A percentile compares a stretch with the other conserved stretches of the same genome.
Evolutionary conservation across 1,140 invertebrate genomes (phyloP).

Genomic region (Dreissena polymorpha): DNA sequence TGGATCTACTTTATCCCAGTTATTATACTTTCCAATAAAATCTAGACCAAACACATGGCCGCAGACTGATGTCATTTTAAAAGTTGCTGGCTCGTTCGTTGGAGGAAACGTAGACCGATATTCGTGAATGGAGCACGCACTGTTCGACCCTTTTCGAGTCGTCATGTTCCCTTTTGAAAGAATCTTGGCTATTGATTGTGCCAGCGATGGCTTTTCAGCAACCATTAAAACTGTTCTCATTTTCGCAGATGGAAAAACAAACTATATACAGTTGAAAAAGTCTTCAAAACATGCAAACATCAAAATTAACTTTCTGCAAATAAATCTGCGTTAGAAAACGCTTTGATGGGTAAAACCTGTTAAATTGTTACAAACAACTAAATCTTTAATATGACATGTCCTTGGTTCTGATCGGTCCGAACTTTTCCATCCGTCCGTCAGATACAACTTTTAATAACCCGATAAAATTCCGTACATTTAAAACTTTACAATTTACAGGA

Average conservation of each 20-base stretch:
- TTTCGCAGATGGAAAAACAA: not conserved
- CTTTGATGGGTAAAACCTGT: too few relatives aligned
- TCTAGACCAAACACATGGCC: slow-evolving; percentile 99
- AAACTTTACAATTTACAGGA: too few relatives aligned
- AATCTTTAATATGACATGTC: too few relatives aligned
- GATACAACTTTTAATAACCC: too few relatives aligned
- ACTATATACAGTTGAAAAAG: too few relatives aligned
- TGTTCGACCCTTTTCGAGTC: slow-evolving; percentile 94
- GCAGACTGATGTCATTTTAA: slow-evolving; percentile 99
- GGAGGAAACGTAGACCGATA: slow-evolving; percentile 88
- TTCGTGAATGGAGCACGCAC: slow-evolving; percentile 95
- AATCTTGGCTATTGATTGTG: slow-evolving; percentile 96
- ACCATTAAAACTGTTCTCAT: slow-evolving; percentile 98
- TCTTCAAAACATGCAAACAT: too few relatives aligned
- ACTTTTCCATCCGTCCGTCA: too few relatives aligned
- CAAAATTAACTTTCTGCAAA: too few relatives aligned
- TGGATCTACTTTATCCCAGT: slow-evolving; percentile 99
- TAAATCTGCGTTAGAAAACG: too few relatives aligned
- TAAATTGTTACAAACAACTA: too few relatives aligned
- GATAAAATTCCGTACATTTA: too few relatives aligned
- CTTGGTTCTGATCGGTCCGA: too few relatives aligned
- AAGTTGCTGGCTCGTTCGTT: slow-evolving; percentile 83
- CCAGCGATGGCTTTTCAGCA: slow-evolving; percentile 99
- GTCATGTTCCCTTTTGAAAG: slow-evolving; percentile 92
- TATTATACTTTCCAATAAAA: slow-evolving; percentile 97